Evolutionary conservation across 2,797 vertebrate genomes (phyloP).

Genomic region (Vipera ursinii): DNA sequence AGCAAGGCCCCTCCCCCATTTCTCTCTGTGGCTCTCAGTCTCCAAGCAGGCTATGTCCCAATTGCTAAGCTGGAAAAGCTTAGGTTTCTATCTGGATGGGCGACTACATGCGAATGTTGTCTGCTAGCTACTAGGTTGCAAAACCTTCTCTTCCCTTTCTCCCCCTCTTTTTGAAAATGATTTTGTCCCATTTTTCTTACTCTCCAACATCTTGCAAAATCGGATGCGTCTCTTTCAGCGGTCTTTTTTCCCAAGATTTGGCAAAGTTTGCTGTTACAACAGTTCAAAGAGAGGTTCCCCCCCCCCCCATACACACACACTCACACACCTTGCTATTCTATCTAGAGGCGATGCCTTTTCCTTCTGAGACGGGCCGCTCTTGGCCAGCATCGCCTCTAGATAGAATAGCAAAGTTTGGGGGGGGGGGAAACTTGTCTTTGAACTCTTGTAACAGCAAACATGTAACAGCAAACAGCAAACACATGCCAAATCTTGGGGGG

Average conservation of each 20-base stretch:
- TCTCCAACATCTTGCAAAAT: neutral
- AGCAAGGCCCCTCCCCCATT: rapidly evolving
- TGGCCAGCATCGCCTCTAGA: too few relatives aligned
- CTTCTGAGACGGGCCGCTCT: neutral
- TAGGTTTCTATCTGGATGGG: neutral
- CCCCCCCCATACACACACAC: neutral
- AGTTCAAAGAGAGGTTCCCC: neutral
- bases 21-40: neutral
- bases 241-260: neutral
- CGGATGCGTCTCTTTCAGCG: too few relatives aligned
- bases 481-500: too few relatives aligned
- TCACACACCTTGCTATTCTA: neutral
- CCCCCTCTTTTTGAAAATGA: neutral
- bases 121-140: neutral
- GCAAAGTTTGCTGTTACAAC: neutral
- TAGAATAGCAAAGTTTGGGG: too few relatives aligned
- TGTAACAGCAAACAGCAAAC: too few relatives aligned
- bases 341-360: neutral
- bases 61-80: too few relatives aligned
- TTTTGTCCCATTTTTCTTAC: neutral
- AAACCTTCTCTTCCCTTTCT: too few relatives aligned
- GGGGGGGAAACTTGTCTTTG: too few relatives aligned
- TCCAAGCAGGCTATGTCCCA: rapidly evolving
- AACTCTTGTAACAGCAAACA: too few relatives aligned
- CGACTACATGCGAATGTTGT: neutral